A percentile compares a stretch with the other conserved stretches of the same genome.
Evolutionary conservation across 2,113 vertebrate genomes (phyloP).

Genomic region (Pollimyrus isidori): DNA sequence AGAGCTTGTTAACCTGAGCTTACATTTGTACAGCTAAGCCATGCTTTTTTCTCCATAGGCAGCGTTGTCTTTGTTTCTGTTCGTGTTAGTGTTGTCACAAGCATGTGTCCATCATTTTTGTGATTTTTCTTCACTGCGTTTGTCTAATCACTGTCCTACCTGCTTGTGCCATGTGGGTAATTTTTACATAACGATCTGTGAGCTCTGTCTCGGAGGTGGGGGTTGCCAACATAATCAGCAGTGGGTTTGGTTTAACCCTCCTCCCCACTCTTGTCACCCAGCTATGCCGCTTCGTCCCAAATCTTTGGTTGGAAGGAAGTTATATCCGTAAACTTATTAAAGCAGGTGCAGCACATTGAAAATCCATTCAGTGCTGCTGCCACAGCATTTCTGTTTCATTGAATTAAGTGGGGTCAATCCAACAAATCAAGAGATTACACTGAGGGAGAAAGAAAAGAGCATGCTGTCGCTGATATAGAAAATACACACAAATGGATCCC

Average conservation of each 20-base stretch:
- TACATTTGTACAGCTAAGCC: background rate
- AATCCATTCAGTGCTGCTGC: slow-evolving; percentile 58
- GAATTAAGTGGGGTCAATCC: slow-evolving; percentile 61
- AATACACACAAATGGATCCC: slow-evolving; percentile 17
- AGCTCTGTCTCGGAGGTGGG: background rate
- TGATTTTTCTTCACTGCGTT: background rate
- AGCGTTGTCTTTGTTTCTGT: background rate
- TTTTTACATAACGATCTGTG: background rate
- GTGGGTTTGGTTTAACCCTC: background rate
- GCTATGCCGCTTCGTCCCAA: background rate
- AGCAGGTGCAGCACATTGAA: slow-evolving; percentile 55
- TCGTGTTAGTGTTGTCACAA: background rate
- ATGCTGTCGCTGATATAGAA: background rate
- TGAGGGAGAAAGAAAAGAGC: slow-evolving; percentile 38
- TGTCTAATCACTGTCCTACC: background rate
- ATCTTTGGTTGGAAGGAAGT: slow-evolving; percentile 30
- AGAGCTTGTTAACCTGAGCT: background rate
- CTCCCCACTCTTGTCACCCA: background rate
- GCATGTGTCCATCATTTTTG: background rate
- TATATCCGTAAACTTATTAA: slow-evolving; percentile 53
- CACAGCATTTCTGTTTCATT: slow-evolving; percentile 57
- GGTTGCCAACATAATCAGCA: background rate
- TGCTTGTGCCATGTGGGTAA: background rate
- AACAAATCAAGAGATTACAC: slow-evolving; percentile 57
- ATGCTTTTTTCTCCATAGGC: background rate